These are phyloP conservation scores for Riptortus pedestris DNA, from an alignment of 1,140 invertebrate species.

Conservation along the genomic window DNA sequence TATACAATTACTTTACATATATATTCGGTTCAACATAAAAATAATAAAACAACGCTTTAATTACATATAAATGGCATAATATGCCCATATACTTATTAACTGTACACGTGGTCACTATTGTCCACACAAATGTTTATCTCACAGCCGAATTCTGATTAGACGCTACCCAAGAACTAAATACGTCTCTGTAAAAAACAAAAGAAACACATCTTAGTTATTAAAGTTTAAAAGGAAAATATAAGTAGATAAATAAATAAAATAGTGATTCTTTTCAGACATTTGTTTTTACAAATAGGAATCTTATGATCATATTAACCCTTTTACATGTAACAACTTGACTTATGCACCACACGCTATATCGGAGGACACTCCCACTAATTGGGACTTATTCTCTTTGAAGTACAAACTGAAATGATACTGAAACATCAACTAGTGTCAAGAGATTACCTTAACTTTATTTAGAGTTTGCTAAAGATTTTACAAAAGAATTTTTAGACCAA, in stretches of 20 bases:
- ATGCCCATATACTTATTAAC: conserved; percentile 9
- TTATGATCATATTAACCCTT: too few relatives aligned
- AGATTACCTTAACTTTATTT: too few relatives aligned
- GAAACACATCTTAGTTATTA: conserved; percentile 16
- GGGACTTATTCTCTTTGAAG: too few relatives aligned
- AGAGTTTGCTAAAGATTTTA: too few relatives aligned
- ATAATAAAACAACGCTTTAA: conserved; percentile 14
- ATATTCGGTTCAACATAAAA: conserved; percentile 20
- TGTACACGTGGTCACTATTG: conserved; percentile 23
- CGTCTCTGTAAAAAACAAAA: conserved; percentile 55
- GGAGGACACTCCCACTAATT: too few relatives aligned
- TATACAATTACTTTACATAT: conserved; percentile 18
- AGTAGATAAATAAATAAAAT: neutral
- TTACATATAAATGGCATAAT: conserved; percentile 6
- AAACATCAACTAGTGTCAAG: too few relatives aligned
- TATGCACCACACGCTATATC: too few relatives aligned
- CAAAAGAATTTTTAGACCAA: too few relatives aligned
- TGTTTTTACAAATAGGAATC: too few relatives aligned
- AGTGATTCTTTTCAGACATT: too few relatives aligned
- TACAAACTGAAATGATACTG: too few relatives aligned
- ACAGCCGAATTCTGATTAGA: conserved; percentile 54
- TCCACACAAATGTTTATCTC: conserved; percentile 28
- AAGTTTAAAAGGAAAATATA: conserved; percentile 15
- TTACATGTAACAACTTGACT: too few relatives aligned
- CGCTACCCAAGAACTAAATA: conserved; percentile 80